Evolutionary conservation across 2,113 vertebrate genomes (phyloP).

Genomic region (Muscicapa adusta): DNA sequence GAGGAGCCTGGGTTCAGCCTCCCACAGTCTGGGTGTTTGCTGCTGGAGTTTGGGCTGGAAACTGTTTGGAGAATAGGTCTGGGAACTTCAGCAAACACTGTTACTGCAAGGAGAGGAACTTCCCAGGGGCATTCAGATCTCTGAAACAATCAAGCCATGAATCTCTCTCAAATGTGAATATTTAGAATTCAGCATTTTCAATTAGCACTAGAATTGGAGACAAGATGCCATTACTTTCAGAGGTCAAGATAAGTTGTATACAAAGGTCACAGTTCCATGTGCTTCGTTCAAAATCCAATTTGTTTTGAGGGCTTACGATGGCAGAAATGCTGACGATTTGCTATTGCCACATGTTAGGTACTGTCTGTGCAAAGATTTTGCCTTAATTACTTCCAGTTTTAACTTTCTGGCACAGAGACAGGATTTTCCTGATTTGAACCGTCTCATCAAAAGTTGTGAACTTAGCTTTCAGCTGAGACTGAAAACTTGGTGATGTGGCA

Average conservation of each 20-base stretch:
- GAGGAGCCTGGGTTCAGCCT: neutral
- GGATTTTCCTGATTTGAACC: neutral
- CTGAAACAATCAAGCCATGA: neutral
- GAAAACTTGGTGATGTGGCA: accelerated
- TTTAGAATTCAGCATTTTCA: neutral
- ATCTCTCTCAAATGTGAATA: neutral
- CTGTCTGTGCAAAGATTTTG: neutral
- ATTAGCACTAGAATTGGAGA: neutral
- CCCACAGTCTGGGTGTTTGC: neutral
- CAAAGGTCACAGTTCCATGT: neutral
- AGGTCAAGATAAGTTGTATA: neutral
- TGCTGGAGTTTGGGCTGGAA: neutral
- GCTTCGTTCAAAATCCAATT: neutral
- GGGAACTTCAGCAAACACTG: neutral
- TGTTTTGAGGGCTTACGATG: neutral
- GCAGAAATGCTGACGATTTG: neutral
- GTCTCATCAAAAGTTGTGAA: neutral
- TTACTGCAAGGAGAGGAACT: accelerated
- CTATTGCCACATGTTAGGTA: neutral
- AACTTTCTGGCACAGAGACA: neutral
- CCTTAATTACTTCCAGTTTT: neutral
- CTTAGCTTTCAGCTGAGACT: no score
- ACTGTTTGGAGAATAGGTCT: accelerated
- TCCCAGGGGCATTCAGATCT: accelerated
- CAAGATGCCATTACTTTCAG: neutral